Conservation (phyloP, 2,888 invertebrate genomes). For the Caenorhabditis parvicauda region DNA sequence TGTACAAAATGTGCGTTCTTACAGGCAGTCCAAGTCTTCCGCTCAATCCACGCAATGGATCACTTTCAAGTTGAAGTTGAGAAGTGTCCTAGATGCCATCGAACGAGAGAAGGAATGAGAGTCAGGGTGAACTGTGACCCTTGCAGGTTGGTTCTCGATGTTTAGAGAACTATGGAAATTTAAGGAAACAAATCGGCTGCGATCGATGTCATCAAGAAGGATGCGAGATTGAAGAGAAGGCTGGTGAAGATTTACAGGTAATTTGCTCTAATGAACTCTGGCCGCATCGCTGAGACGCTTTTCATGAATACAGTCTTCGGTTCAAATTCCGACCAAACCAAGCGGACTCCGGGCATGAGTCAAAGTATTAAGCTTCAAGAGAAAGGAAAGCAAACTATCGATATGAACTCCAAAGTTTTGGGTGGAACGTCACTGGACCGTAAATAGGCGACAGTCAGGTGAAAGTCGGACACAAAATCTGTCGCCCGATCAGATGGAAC, state of each 20-base stretch:
- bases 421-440: too few species aligned
- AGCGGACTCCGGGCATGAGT: too few species aligned
- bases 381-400: too few species aligned
- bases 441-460: too few species aligned
- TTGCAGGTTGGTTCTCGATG: slow-evolving; percentile 43
- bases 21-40: slow-evolving; percentile 55
- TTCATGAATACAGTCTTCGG: too few species aligned
- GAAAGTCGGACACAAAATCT: too few species aligned
- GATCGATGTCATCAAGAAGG: slow-evolving; percentile 53
- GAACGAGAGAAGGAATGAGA: slow-evolving; percentile 52
- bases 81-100: slow-evolving; percentile 54
- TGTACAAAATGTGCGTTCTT: slow-evolving; percentile 2
- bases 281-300: too few species aligned
- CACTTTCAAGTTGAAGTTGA: slow-evolving; percentile 58
- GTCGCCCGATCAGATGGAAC: too few species aligned
- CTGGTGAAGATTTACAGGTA: slow-evolving; percentile 38
- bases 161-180: slow-evolving; percentile 5
- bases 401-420: too few species aligned
- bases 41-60: slow-evolving; percentile 57
- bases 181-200: slow-evolving; percentile 58
- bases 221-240: slow-evolving; percentile 50
- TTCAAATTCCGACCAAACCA: too few species aligned
- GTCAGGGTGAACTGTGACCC: slow-evolving; percentile 55
- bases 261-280: not conserved
- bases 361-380: too few species aligned